Evolutionary conservation across 2,888 invertebrate species (phyloP).

Genomic region (Drosophila multiciliata): DNA sequence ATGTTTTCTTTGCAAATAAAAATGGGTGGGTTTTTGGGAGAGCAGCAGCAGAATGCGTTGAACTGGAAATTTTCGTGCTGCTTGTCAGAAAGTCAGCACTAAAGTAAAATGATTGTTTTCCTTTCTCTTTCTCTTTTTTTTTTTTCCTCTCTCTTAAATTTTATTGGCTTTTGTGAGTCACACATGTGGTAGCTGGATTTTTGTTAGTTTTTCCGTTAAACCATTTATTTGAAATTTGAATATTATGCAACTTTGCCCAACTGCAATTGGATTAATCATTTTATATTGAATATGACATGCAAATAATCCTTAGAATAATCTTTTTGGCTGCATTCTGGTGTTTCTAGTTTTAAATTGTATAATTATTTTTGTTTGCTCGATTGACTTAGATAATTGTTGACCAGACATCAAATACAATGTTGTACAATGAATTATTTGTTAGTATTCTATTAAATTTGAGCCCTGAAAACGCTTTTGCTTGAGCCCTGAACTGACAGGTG

Average conservation of each 20-base stretch:
- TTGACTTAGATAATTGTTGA: slow-evolving; percentile 45
- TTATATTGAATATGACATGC: neutral
- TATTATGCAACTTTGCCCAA: neutral
- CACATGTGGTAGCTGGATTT: slow-evolving; percentile 66
- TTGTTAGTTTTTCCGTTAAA: neutral
- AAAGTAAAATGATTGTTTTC: slow-evolving; percentile 24
- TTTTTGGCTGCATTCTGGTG: neutral
- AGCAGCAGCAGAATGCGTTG: slow-evolving; percentile 7
- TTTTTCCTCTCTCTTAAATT: slow-evolving; percentile 5
- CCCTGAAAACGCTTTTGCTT: slow-evolving; percentile 4
- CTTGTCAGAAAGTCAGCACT: slow-evolving; percentile 55
- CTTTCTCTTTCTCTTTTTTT: slow-evolving; percentile 16
- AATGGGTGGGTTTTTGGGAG: slow-evolving; percentile 16
- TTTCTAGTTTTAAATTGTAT: slow-evolving; percentile 18
- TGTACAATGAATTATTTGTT: neutral
- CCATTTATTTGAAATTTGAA: neutral
- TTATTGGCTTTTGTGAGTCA: slow-evolving; percentile 37
- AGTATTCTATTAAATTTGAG: neutral
- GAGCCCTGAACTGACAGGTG: slow-evolving; percentile 22
- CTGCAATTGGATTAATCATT: neutral
- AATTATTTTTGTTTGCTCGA: slow-evolving; percentile 35
- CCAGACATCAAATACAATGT: neutral
- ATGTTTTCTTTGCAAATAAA: slow-evolving; percentile 72
- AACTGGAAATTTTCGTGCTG: slow-evolving; percentile 63
- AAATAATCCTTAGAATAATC: neutral